Conservation (phyloP, 2,797 vertebrate species). For the Pelochelys cantorii region DNA sequence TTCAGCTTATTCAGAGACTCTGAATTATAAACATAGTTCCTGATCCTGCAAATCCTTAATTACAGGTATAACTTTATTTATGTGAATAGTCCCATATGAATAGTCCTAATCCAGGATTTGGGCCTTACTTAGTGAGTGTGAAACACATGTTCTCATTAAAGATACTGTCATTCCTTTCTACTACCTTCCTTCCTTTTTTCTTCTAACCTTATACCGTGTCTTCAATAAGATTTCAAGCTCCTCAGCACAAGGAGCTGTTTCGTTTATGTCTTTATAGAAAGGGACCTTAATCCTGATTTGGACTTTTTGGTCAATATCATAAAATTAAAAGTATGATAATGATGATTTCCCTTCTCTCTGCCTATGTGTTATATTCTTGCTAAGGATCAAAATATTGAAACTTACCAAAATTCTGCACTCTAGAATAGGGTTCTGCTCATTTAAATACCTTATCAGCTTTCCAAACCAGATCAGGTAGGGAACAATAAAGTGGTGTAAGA, state of each 20-base stretch:
- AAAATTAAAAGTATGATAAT: neutral
- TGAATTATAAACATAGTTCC: neutral
- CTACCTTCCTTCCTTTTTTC: neutral
- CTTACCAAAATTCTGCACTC: neutral
- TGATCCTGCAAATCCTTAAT: neutral
- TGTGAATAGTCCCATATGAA: neutral
- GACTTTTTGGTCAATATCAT: neutral
- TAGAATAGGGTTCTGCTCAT: neutral
- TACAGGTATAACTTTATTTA: neutral
- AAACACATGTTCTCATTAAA: neutral
- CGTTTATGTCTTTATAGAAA: neutral
- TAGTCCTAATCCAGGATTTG: accelerated
- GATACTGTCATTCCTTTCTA: accelerated
- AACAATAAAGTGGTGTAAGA: neutral
- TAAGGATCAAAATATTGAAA: accelerated
- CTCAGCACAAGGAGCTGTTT: neutral
- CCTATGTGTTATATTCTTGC: neutral
- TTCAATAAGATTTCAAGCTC: neutral
- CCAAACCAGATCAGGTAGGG: neutral
- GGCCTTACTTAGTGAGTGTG: neutral
- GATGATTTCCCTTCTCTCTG: neutral
- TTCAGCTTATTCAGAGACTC: neutral
- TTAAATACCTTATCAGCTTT: neutral
- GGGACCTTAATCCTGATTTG: neutral
- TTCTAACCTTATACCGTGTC: neutral